Conservation (phyloP, 2,888 invertebrate genomes). For the Ophioninae sp. region DNA sequence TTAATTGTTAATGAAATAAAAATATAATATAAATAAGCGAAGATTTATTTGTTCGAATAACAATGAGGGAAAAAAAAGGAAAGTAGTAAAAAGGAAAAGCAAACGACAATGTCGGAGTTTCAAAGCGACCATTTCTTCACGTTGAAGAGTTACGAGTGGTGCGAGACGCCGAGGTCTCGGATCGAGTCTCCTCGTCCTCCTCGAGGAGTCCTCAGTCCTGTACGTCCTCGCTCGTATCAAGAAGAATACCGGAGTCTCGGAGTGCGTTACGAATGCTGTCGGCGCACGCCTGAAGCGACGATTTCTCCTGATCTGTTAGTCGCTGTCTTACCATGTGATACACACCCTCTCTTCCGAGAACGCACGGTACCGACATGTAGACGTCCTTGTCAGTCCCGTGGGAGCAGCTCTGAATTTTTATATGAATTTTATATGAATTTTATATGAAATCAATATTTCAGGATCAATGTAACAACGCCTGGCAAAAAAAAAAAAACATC, state of each 20-base stretch:
- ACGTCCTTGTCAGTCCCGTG: conserved; percentile 84
- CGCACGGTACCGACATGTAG: conserved; percentile 84
- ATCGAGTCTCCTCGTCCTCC: not conserved
- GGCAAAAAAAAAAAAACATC: too few species aligned
- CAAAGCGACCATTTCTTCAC: conserved; percentile 20
- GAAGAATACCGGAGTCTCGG: conserved; percentile 75
- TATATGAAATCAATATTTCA: too few species aligned
- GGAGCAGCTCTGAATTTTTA: conserved; percentile 71
- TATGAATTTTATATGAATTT: not conserved
- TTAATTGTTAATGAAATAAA: too few species aligned
- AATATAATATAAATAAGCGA: too few species aligned
- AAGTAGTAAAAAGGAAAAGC: conserved; percentile 6
- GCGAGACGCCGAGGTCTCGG: conserved; percentile 21
- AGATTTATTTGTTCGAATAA: not conserved
- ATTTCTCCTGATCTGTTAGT: conserved; percentile 78
- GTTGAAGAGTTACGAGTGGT: conserved; percentile 19
- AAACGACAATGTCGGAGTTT: conserved; percentile 49
- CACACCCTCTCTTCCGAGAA: conserved; percentile 81
- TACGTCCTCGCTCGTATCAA: conserved; percentile 66
- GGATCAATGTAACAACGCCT: too few species aligned
- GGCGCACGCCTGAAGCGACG: conserved; percentile 73
- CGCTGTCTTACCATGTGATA: conserved; percentile 82
- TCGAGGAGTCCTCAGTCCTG: conserved; percentile 48
- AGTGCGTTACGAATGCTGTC: conserved; percentile 73
- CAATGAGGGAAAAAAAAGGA: conserved; percentile 16